Evolutionary conservation across 1,140 invertebrate species (phyloP).

Genomic region (Vollenhovia emeryi): DNA sequence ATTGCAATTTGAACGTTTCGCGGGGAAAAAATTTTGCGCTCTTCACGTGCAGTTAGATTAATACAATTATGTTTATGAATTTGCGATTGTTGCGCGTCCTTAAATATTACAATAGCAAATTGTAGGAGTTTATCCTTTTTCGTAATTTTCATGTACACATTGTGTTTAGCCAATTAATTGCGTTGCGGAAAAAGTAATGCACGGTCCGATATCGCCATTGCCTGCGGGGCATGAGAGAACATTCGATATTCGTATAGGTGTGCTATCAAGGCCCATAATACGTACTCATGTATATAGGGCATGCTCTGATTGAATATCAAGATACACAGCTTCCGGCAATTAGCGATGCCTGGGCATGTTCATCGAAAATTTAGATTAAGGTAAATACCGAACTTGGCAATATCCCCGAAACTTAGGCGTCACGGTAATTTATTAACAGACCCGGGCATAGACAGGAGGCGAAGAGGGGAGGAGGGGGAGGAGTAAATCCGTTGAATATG

Average conservation of each 20-base stretch:
- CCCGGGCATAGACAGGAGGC: not conserved
- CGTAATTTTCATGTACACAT: not conserved
- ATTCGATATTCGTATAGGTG: conserved; percentile 23
- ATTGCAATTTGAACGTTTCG: not conserved
- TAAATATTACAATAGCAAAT: not conserved
- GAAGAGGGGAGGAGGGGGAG: not conserved
- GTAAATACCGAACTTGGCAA: conserved; percentile 55
- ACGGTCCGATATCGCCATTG: not conserved
- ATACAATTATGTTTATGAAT: not conserved
- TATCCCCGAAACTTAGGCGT: conserved; percentile 61
- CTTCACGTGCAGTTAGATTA: not conserved
- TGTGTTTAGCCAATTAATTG: not conserved
- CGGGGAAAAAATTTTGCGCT: not conserved
- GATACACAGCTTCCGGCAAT: conserved; percentile 62
- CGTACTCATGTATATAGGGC: conserved; percentile 38
- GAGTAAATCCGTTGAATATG: conserved; percentile 57
- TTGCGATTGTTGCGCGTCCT: not conserved
- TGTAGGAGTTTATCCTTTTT: not conserved
- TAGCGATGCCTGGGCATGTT: conserved; percentile 49
- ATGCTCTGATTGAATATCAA: conserved; percentile 52
- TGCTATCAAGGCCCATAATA: conserved; percentile 42
- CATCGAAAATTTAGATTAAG: conserved; percentile 67
- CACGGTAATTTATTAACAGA: conserved; percentile 62
- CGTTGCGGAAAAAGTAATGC: not conserved
- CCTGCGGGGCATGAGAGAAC: not conserved